A percentile compares a stretch with the other conserved stretches of the same genome.
These are phyloP conservation scores for Dicentrarchus labrax DNA, from an alignment of 2,113 vertebrate genomes.

Conservation along the genomic window DNA sequence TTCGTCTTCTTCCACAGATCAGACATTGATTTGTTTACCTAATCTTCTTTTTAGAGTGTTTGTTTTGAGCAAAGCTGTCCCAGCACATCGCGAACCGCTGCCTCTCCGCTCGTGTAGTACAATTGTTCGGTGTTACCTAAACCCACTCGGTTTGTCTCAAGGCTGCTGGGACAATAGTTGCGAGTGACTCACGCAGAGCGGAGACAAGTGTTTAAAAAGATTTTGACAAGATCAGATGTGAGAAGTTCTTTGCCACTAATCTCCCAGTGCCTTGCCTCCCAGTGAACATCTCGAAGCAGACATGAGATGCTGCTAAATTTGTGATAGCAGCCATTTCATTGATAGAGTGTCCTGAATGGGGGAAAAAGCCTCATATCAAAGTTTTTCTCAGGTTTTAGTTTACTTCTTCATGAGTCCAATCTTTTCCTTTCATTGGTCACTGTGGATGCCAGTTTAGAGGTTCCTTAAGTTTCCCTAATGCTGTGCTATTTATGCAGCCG, in stretches of 20 bases:
- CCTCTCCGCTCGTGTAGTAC: neutral
- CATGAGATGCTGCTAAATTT: neutral
- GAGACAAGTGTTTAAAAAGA: conserved; percentile 24
- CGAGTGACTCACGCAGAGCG: conserved; percentile 8
- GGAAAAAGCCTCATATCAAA: neutral
- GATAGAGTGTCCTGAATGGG: neutral
- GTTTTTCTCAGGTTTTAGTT: neutral
- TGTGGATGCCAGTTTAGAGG: neutral
- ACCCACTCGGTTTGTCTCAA: conserved; percentile 33
- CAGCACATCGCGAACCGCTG: neutral
- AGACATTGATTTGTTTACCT: conserved; percentile 32
- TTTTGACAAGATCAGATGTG: conserved; percentile 35
- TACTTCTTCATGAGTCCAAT: neutral
- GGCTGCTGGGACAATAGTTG: conserved; percentile 25
- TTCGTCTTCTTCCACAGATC: neutral
- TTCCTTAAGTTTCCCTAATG: neutral
- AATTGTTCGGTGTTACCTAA: conserved; percentile 9
- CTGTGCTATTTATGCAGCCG: neutral
- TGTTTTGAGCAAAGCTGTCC: conserved; percentile 28
- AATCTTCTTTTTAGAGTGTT: conserved; percentile 17
- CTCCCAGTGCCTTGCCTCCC: neutral
- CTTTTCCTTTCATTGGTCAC: conserved; percentile 9
- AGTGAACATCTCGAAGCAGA: neutral
- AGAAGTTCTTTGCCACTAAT: conserved; percentile 18
- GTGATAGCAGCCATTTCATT: neutral